phyloP scores from a whole-genome alignment of 2,888 invertebrate genomes.

The Aporophyla nigra region DNA sequence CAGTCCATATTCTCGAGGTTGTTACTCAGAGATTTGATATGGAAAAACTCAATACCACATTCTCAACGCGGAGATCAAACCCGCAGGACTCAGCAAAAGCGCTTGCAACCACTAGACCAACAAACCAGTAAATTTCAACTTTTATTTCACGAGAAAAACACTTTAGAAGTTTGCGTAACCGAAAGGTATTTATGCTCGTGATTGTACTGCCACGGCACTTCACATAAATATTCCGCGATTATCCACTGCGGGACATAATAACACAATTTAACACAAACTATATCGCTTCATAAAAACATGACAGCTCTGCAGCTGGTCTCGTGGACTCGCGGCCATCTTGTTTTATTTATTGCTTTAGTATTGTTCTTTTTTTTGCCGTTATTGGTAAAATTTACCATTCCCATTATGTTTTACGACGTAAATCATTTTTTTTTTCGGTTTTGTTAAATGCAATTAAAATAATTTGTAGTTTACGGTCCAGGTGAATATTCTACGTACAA shows the following conservation, averaged over 20 bases:
- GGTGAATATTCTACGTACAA: no score
- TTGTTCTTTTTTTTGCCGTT: background rate
- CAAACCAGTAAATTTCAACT: background rate
- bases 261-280: slow-evolving; percentile 44
- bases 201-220: slow-evolving; percentile 5
- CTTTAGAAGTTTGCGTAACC: background rate
- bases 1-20: no score
- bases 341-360: slow-evolving; percentile 7
- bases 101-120: background rate
- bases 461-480: no score
- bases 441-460: no score
- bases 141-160: background rate
- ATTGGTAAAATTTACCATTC: background rate
- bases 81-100: background rate
- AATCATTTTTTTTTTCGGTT: background rate
- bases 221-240: slow-evolving; percentile 52
- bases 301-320: slow-evolving; percentile 19
- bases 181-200: background rate
- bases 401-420: background rate
- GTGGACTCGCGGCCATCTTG: slow-evolving; percentile 2
- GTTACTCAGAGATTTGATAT: background rate
- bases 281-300: slow-evolving; percentile 27
- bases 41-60: background rate
- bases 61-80: background rate
- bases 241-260: slow-evolving; percentile 43